A percentile compares a stretch with the other conserved stretches of the same genome.
Conservation (phyloP, 2,113 vertebrate genomes). For the Antigone vipio region DNA sequence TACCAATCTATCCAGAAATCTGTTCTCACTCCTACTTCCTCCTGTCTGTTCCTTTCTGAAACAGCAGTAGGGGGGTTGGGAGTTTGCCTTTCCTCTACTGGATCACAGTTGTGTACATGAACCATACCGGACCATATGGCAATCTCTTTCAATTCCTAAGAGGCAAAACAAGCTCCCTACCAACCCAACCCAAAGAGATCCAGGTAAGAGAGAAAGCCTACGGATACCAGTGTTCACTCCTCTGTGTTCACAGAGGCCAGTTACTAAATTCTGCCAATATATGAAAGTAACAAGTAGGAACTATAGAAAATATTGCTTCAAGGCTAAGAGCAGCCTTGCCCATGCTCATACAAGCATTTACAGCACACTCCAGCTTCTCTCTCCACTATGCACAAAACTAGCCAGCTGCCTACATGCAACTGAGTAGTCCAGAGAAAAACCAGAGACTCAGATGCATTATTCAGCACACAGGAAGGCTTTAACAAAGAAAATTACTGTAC, state of each 20-base stretch:
- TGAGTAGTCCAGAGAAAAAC: not conserved
- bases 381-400: not conserved
- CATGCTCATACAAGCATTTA: not conserved
- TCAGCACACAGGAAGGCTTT: not conserved
- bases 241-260: not conserved
- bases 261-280: not conserved
- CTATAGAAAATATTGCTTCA: not conserved
- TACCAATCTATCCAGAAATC: constrained; percentile 61
- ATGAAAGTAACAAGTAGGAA: not conserved
- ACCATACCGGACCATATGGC: constrained; percentile 38
- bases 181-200: not conserved
- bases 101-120: constrained; percentile 57
- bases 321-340: not conserved
- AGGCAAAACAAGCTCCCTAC: constrained; percentile 40
- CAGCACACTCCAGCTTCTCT: fast-evolving
- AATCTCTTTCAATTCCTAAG: not conserved
- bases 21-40: constrained; percentile 65
- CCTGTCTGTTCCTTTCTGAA: constrained; percentile 58
- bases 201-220: not conserved
- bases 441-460: not conserved
- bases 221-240: not conserved
- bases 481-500: not conserved
- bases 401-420: not conserved
- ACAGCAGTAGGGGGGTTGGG: constrained; percentile 42
- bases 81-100: constrained; percentile 53